Conservation (phyloP, 2,888 invertebrate species). For the Drosophila borealis region DNA sequence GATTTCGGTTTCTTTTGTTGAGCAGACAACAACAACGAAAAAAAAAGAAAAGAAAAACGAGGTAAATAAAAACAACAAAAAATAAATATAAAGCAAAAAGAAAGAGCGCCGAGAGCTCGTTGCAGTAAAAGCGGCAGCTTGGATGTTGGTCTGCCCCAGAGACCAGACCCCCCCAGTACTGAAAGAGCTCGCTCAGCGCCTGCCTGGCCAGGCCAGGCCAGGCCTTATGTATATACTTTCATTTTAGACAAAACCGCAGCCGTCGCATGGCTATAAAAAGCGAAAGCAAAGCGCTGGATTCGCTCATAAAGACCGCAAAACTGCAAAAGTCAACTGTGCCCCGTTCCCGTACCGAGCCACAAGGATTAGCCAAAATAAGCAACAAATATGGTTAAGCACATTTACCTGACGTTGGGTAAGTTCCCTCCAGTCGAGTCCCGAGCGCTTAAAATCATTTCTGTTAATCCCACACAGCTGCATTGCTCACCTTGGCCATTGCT, state of each 20-base stretch:
- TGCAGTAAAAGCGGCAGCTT: slow-evolving; percentile 60
- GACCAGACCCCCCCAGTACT: slow-evolving; percentile 24
- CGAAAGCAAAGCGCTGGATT: slow-evolving; percentile 73
- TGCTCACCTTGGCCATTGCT: slow-evolving; percentile 52
- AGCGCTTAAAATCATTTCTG: background rate
- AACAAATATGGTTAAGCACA: slow-evolving; percentile 64
- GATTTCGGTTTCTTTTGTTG: slow-evolving; percentile 75
- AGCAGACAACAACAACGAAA: slow-evolving; percentile 7
- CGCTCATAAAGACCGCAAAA: slow-evolving; percentile 81
- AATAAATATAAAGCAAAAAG: slow-evolving; percentile 28
- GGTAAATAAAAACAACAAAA: slow-evolving; percentile 61
- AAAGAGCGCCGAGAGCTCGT: slow-evolving; percentile 46
- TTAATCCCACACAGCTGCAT: slow-evolving; percentile 34
- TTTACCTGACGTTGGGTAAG: slow-evolving; percentile 65
- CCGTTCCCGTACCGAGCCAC: slow-evolving; percentile 25
- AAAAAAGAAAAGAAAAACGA: slow-evolving; percentile 25
- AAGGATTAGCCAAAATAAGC: slow-evolving; percentile 47
- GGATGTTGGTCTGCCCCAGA: slow-evolving; percentile 24
- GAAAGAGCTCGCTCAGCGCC: slow-evolving; percentile 27
- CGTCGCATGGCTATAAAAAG: slow-evolving; percentile 74
- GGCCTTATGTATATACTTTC: slow-evolving; percentile 75
- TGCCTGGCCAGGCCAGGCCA: slow-evolving; percentile 18
- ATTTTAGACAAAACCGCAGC: slow-evolving; percentile 54
- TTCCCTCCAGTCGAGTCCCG: background rate
- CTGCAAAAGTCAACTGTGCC: slow-evolving; percentile 69